phyloP scores from a whole-genome alignment of 2,797 vertebrate genomes.

The Iguana delicatissima region DNA sequence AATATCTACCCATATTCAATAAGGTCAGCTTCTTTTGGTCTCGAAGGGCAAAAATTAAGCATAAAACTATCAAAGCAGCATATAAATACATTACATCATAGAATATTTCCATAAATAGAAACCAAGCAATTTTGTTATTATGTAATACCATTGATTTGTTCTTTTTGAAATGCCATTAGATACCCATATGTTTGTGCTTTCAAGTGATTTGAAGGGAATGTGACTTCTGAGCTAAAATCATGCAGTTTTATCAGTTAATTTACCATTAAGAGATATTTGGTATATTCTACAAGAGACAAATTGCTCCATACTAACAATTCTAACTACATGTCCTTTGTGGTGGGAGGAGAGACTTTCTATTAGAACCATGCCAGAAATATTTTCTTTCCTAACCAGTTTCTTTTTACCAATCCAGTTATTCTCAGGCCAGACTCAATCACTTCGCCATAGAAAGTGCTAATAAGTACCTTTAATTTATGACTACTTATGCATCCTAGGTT shows the following conservation, averaged over 20 bases:
- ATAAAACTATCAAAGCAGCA: not conserved
- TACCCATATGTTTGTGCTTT: not conserved
- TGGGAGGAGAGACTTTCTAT: not conserved
- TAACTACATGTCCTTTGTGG: conserved; percentile 16
- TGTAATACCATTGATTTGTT: not conserved
- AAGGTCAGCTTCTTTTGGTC: not conserved
- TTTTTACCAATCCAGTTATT: conserved; percentile 60
- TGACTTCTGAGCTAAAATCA: not conserved
- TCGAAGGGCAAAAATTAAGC: not conserved
- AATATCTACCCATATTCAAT: not conserved
- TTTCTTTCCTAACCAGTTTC: conserved; percentile 62
- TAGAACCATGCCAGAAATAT: conserved; percentile 36
- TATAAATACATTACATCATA: not conserved
- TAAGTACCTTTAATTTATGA: conserved; percentile 62
- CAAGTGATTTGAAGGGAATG: not conserved
- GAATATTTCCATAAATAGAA: not conserved
- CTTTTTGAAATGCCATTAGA: not conserved
- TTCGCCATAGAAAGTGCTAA: conserved; percentile 57
- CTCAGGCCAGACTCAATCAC: conserved; percentile 62
- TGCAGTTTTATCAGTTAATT: conserved; percentile 30
- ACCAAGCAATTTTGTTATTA: not conserved
- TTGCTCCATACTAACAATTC: conserved; percentile 19
- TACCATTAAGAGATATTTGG: conserved; percentile 5
- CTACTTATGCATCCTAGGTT: conserved; percentile 48
- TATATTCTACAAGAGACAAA: not conserved